Conservation (phyloP, 2,797 vertebrate species). For the Octomys mimax region DNA sequence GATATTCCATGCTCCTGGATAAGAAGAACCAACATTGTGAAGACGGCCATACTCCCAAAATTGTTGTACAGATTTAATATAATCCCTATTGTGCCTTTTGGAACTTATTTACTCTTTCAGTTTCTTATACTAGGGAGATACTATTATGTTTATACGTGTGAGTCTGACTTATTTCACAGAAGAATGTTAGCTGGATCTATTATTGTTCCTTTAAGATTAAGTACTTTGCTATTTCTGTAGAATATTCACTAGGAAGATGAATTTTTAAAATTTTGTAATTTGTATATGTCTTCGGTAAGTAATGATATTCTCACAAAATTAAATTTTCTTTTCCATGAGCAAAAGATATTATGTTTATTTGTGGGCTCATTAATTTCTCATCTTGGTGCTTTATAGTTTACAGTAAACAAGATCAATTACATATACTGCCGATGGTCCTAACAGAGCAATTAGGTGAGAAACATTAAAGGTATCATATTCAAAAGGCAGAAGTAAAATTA, state of each 20-base stretch:
- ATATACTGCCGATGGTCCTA: background rate
- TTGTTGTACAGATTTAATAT: no score
- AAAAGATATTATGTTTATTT: background rate
- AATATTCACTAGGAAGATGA: background rate
- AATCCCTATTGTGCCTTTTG: no score
- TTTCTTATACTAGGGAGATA: no score
- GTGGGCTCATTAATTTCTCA: background rate
- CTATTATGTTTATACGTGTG: no score
- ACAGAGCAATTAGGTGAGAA: background rate
- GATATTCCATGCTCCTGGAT: no score
- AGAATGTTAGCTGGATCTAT: no score
- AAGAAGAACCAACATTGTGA: no score
- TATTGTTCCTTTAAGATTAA: background rate
- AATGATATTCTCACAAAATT: background rate
- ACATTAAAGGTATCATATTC: background rate
- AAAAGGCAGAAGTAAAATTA: background rate
- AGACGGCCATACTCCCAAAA: no score
- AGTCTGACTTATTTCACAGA: no score
- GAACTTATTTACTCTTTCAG: no score
- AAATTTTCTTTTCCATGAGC: background rate
- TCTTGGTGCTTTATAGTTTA: background rate
- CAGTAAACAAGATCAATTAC: background rate
- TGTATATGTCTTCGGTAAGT: background rate
- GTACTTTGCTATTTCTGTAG: background rate
- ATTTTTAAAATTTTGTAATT: background rate